phyloP scores from a whole-genome alignment of 2,113 vertebrate genomes.

The Crotalus viridis region DNA sequence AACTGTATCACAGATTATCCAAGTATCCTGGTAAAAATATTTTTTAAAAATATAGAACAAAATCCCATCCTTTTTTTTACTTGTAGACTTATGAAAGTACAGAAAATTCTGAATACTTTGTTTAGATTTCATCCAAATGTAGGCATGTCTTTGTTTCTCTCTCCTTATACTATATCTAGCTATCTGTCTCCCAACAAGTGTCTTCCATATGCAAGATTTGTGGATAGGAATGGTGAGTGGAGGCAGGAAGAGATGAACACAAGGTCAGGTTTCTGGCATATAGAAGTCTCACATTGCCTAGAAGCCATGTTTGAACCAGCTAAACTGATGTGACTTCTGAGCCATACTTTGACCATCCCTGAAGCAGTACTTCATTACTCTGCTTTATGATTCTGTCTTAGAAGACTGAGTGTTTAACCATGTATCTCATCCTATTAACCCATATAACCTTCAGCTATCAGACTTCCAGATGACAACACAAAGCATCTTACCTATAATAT shows the following conservation, averaged over 20 bases:
- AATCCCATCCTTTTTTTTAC: neutral
- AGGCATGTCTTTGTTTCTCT: neutral
- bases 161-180: neutral
- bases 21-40: neutral
- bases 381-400: constrained; percentile 57
- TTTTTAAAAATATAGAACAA: neutral
- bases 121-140: neutral
- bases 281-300: neutral
- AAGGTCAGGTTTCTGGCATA: neutral
- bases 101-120: neutral
- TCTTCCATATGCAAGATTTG: neutral
- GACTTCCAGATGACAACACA: constrained; percentile 52
- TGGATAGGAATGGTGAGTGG: neutral
- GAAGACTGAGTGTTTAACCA: constrained; percentile 61
- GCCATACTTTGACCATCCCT: constrained; percentile 48
- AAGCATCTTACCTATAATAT: constrained; percentile 30
- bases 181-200: neutral
- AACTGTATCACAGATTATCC: neutral
- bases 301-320: constrained; percentile 3
- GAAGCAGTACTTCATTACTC: neutral
- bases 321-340: constrained; percentile 20
- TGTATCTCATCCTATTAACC: constrained; percentile 67
- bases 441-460: constrained; percentile 68
- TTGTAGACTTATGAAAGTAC: neutral
- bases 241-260: neutral